Base-by-base conservation (phyloP, 1,140 invertebrate species). In the Diabrotica undecimpunctata region DNA sequence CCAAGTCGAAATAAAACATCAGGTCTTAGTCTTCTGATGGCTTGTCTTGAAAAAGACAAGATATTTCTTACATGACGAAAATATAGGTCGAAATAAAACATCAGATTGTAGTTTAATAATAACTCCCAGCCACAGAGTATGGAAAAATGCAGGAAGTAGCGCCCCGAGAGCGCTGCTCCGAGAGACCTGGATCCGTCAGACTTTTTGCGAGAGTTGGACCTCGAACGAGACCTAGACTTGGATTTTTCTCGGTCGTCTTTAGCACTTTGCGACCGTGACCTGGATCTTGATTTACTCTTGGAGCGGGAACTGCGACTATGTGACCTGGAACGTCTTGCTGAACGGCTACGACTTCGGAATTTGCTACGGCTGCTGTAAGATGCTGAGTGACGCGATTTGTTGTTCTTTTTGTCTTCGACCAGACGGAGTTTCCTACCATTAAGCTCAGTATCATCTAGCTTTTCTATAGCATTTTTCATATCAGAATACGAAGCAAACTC, bases 391-490 rank as follows among this genome's bases (percentile, higher is more conserved):
- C 74, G 78, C 69, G 85, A 80, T 56, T 83, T 81, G n/a, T n/a
- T n/a, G 8, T 85, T 82, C 57, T 85, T 85, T 62, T 88, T 85
- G 75, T 97, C 95, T 82, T 99, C 96, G 61, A 97, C 84, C 54
- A 99, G 81, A 58, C 89, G 88, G 64, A 99, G 95, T 57, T 92
- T 86, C n/a, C 95, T 87, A 1, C 95, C 95, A 80, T 96, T 98
- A 57, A 99, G 82, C 77, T 99, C 97, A 6, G 96, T 96, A 70
- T 95, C 94, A 81, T 98, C 95, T 67, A 98, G 81, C 78, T 98
- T 98, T 68, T 98, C 95, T 66, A 99, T 85, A 2, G 96, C 96
- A 70, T 92, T 94, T 78, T 96, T 95, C 88, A 99, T 89, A 79
- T 99, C 97, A 6, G 92, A 90, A 75, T 90, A 88, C 0, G 90